Base-by-base conservation (phyloP, 1,140 invertebrate genomes). In the Micrasema minimum region DNA sequence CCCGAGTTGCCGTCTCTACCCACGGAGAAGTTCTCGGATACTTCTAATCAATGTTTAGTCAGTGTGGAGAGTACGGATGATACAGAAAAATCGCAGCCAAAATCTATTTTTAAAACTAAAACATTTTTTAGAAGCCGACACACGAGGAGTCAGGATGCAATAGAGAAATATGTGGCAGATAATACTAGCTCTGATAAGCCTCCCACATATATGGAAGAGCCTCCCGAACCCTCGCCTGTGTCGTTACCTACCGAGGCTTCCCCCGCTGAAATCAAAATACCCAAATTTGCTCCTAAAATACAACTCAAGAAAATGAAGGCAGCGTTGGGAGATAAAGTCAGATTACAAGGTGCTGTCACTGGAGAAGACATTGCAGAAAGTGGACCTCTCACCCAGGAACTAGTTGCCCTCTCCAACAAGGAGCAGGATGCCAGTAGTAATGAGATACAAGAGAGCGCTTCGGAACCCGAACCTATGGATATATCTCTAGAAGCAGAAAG, bases 41-140 rank as follows among this genome's bases (percentile, higher is more conserved):
- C 38, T 16, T 78, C 78, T 73, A 79, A 80, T 67, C 83, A 83
- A 76, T 82, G 80, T 66, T 80, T 83, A 46, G 83, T 85, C 76
- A 84, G 83, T 80, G 65, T 75, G 37, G 77, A 78, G 48, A 83
- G 86, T 75, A 79, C 80, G 43, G 57, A 66, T 20, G 74, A 82
- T 61, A 75, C 46, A 38, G 50, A 68, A 50, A 79, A 83, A 35
- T 35, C 78, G 76, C 76, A 79, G 85, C 72, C 78, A 65, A 83
- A 83, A 80, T 80, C 81, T 50, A 84, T 85, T 75, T 85, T 85
- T 77, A 84, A 82, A 76, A 81, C 82, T 0, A 85, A 83, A 79
- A 85, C 82, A 66, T 85, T 85, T 85, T 85, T 85, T 83, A 80
- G 83, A 55, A 84, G 83, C 77, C 75, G 83, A 74, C 83, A 85